Evolutionary conservation across 2,888 invertebrate genomes (phyloP).

Genomic region (Mesorhabditis spiculigera): DNA sequence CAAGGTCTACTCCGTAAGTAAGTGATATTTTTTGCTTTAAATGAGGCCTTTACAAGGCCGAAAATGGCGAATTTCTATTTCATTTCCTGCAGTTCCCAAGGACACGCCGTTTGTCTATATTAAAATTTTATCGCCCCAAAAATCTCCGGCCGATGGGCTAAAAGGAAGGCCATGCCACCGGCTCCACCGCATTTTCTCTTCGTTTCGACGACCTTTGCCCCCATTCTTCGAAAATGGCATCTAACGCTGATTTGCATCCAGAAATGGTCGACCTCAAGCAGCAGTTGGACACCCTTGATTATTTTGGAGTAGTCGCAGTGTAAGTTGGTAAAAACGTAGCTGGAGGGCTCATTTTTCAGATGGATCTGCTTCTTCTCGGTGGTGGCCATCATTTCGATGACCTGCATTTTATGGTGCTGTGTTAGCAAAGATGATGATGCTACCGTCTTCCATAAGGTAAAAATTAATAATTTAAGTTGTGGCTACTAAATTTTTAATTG

Average conservation of each 20-base stretch:
- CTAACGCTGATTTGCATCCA: background rate
- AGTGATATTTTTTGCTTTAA: too few species aligned
- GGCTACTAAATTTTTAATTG: background rate
- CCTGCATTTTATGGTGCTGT: slow-evolving; percentile 66
- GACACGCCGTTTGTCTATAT: too few species aligned
- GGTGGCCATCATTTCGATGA: slow-evolving; percentile 49
- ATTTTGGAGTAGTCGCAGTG: slow-evolving; percentile 56
- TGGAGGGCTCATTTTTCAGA: background rate
- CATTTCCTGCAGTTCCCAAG: too few species aligned
- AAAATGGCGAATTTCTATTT: too few species aligned
- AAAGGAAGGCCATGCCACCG: too few species aligned
- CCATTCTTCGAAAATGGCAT: too few species aligned
- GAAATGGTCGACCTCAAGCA: slow-evolving; percentile 54
- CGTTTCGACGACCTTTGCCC: too few species aligned
- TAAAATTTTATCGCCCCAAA: too few species aligned
- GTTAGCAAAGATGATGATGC: slow-evolving; percentile 51
- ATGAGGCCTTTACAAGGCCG: too few species aligned
- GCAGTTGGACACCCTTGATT: slow-evolving; percentile 54
- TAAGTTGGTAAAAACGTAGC: slow-evolving; percentile 15
- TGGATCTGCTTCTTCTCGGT: slow-evolving; percentile 44
- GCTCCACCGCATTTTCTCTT: too few species aligned
- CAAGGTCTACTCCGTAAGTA: too few species aligned
- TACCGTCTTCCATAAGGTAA: slow-evolving; percentile 55
- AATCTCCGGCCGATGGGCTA: too few species aligned
- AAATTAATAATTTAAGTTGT: background rate